Conservation (phyloP, 2,797 vertebrate genomes). For the Ptychadena robeensis region DNA sequence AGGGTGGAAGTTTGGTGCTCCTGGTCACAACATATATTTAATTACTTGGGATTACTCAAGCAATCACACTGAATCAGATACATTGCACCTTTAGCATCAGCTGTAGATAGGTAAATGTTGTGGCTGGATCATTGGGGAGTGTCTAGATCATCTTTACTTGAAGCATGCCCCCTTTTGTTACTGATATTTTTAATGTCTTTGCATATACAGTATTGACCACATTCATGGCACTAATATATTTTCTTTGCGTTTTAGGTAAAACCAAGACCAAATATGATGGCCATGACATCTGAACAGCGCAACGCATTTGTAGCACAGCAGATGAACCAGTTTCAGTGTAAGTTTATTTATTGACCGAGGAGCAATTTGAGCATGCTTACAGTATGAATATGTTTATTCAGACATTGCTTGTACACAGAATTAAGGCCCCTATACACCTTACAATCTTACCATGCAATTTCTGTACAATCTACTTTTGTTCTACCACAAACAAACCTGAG, state of each 20-base stretch:
- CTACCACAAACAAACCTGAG: too few species aligned
- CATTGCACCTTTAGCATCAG: not conserved
- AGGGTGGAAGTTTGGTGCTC: too few species aligned
- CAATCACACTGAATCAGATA: too few species aligned
- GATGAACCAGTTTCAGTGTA: constrained; percentile 84
- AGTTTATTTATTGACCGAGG: constrained; percentile 60
- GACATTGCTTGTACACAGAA: too few species aligned
- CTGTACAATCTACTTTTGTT: too few species aligned
- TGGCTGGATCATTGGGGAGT: not conserved
- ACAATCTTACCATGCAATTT: too few species aligned
- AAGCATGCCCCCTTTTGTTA: too few species aligned
- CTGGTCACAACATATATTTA: too few species aligned
- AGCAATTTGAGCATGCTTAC: not conserved
- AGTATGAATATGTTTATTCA: not conserved
- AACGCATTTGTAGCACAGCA: constrained; percentile 74
- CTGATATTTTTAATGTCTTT: too few species aligned
- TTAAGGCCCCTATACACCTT: too few species aligned
- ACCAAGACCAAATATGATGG: constrained; percentile 77
- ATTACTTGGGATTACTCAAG: too few species aligned
- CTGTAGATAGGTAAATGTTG: not conserved
- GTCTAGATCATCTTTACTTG: not conserved
- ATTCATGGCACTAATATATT: constrained; percentile 8
- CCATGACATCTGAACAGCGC: constrained; percentile 76
- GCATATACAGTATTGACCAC: too few species aligned
- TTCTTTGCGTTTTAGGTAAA: constrained; percentile 77